A percentile compares a stretch with the other conserved stretches of the same genome.
Evolutionary conservation across 2,113 vertebrate genomes (phyloP).

Genomic region (Microtus richardsoni): DNA sequence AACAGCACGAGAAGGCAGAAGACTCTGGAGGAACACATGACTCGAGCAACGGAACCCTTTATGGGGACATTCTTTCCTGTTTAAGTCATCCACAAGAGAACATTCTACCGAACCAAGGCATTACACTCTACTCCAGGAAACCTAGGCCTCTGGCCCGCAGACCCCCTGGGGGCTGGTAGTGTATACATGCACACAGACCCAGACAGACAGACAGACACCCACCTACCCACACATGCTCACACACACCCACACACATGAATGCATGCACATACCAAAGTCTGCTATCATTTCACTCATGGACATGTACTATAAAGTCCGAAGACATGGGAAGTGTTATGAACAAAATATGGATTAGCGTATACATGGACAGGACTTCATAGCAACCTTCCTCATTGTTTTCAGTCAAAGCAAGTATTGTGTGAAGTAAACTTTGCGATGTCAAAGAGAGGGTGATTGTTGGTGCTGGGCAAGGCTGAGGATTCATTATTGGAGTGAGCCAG

Average conservation of each 20-base stretch:
- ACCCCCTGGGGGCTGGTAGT: not conserved
- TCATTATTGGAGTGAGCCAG: not conserved
- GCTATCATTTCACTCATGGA: not conserved
- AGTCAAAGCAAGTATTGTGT: not conserved
- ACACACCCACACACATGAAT: not conserved
- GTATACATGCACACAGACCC: not conserved
- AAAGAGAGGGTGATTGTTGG: not conserved
- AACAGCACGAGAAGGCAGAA: not conserved
- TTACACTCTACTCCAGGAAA: not conserved
- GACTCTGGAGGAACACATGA: not conserved
- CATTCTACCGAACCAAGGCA: not conserved
- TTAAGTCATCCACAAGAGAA: not conserved
- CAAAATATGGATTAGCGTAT: not conserved
- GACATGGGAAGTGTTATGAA: not conserved
- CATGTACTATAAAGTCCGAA: not conserved
- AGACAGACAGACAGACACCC: not conserved
- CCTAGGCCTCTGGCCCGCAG: not conserved
- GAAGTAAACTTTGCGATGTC: not conserved
- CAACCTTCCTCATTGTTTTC: not conserved
- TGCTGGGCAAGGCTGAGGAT: not conserved
- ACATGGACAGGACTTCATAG: not conserved
- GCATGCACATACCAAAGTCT: not conserved
- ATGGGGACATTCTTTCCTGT: not conserved
- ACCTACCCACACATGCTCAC: not conserved
- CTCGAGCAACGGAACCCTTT: not conserved